Conservation (phyloP, 2,888 invertebrate species). For the Crepidodera aurea region DNA sequence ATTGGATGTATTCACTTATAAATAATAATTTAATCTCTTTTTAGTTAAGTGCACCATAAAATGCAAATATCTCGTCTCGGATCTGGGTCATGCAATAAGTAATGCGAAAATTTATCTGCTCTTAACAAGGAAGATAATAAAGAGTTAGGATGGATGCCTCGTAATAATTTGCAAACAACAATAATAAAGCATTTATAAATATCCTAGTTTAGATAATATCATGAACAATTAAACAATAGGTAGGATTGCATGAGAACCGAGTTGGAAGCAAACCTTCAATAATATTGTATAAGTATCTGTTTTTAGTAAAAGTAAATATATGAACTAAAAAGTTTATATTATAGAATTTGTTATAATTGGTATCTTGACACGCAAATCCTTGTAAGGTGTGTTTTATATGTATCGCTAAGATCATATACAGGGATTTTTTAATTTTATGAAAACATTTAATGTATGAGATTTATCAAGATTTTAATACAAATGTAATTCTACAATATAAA, state of each 20-base stretch:
- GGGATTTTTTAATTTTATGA: no score
- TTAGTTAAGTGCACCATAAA: constrained; percentile 5
- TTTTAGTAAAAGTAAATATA: neutral
- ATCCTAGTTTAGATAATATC: constrained; percentile 12
- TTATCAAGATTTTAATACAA: no score
- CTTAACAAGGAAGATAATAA: constrained; percentile 17
- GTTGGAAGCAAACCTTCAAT: constrained; percentile 9
- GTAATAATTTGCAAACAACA: constrained; percentile 17
- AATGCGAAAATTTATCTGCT: constrained; percentile 15
- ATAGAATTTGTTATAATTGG: no score
- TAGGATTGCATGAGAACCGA: constrained; percentile 9
- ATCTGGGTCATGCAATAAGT: constrained; percentile 12
- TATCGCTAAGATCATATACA: no score
- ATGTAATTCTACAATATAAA: no score
- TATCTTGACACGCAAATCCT: no score
- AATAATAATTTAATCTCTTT: neutral
- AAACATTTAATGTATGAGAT: no score
- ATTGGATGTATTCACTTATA: neutral
- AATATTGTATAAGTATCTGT: neutral
- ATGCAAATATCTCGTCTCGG: constrained; percentile 7
- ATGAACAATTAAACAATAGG: constrained; percentile 16
- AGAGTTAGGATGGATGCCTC: constrained; percentile 10
- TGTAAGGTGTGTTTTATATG: no score
- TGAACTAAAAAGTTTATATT: neutral
- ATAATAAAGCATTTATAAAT: constrained; percentile 20